Base-by-base conservation (phyloP, 37 sponge, comb jelly and placozoan genomes). In the Hexactinellida sp. region DNA sequence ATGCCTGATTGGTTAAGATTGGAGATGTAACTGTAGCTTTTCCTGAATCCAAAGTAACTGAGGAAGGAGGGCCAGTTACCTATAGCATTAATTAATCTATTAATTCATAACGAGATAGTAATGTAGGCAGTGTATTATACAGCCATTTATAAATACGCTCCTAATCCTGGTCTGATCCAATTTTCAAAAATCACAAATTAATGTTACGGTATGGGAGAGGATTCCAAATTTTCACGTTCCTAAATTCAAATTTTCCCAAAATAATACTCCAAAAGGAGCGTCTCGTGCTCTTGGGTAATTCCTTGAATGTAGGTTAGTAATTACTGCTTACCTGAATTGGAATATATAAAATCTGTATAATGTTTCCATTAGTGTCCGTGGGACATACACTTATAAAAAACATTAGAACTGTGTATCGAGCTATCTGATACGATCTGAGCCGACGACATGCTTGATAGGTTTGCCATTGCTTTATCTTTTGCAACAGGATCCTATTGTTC, bases 401-500 rank as follows among this genome's bases (percentile, higher is more conserved):
- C 36, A 41, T 41, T 41, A 88, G 91, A 38, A 0, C 86, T 21
- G 32, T 86, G 86, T 16, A 89, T 39, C 3, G 89, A 87, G 7
- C 54, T 51, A 5, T 86, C 39, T 41, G 90, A 95, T 89, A 90
- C 88, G 30, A 95, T 95, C 87, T 95, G 96, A 37, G 96, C 96
- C 25, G 92, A 91, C 19, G 91, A 91, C 92, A 94, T 92, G 41
- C 13, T 21, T 32, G 86, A 55, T 19, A 92, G 89, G 7, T 85
- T 91, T 38, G 85, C 88, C 85, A 93, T 35, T 5, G 93, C 93
- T 37, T 91, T 90, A 52, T 93, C 93, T 54, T 89, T 88, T 24
- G 86, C 54, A 37, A 84, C 86, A 54, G 87, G 91, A 37, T 91
- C 90, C 93, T 91, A 47, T 36, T 84, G 85, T 84, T 21, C 87